Percentiles rank a stretch among this genome's conserved stretches.
phyloP scores from a whole-genome alignment of 1,140 invertebrate genomes.

The Micrasema longulum region DNA sequence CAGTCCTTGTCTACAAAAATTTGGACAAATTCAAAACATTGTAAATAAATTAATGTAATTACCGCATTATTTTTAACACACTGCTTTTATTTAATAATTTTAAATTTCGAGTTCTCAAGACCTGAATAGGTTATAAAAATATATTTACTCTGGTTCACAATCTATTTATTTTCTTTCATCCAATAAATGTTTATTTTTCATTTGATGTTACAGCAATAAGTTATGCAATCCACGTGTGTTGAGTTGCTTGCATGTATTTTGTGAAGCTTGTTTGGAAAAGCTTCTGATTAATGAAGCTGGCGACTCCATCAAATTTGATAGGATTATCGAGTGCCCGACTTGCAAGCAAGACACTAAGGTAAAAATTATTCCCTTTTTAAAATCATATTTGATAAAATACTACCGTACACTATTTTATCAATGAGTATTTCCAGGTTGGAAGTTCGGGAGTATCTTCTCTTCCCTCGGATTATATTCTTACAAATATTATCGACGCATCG shows the following conservation, averaged over 20 bases:
- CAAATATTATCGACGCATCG: slow-evolving; percentile 87
- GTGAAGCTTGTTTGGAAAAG: slow-evolving; percentile 88
- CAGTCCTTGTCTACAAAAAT: no score
- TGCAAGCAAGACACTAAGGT: slow-evolving; percentile 88
- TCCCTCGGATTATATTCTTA: slow-evolving; percentile 85
- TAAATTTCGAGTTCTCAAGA: no score
- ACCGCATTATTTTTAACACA: no score
- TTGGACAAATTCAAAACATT: no score
- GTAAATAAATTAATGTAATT: no score
- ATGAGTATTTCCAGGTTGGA: slow-evolving; percentile 14
- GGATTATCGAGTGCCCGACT: slow-evolving; percentile 76
- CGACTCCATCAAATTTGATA: slow-evolving; percentile 71
- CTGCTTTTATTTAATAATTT: slow-evolving; percentile 10
- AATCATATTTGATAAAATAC: no score
- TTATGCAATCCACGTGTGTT: slow-evolving; percentile 85
- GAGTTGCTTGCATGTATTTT: slow-evolving; percentile 93
- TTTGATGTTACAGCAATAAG: slow-evolving; percentile 76
- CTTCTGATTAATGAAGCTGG: slow-evolving; percentile 78
- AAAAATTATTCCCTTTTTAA: slow-evolving; percentile 52
- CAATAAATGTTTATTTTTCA: no score
- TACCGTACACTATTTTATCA: no score
- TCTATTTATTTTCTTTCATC: no score
- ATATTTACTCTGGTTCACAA: no score
- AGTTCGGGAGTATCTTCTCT: slow-evolving; percentile 79
- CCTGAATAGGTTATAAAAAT: no score